Evolutionary conservation across 2,888 invertebrate species (phyloP).

Genomic region (Ophraella communa): DNA sequence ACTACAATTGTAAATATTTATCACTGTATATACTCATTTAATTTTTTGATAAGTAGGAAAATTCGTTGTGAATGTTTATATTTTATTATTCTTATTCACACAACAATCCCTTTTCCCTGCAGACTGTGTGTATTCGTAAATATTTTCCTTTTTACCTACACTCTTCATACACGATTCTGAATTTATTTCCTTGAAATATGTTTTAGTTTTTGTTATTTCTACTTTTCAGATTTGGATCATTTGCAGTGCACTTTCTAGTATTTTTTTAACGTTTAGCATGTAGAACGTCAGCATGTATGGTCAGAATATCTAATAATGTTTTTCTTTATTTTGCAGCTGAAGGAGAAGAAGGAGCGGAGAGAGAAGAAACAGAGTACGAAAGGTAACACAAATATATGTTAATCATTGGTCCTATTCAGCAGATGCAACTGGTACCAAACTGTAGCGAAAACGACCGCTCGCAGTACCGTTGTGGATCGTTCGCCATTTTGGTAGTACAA

Average conservation of each 20-base stretch:
- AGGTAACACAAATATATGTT: conserved; percentile 29
- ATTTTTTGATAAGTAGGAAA: conserved; percentile 14
- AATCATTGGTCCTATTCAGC: background rate
- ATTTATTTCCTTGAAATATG: conserved; percentile 1
- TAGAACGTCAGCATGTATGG: conserved; percentile 15
- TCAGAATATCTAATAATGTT: conserved; percentile 30
- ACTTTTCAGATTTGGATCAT: conserved; percentile 40
- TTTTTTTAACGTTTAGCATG: conserved; percentile 38
- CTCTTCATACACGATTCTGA: background rate
- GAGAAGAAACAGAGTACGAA: conserved; percentile 37
- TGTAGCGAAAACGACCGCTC: too few relatives aligned
- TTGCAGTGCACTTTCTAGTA: conserved; percentile 35
- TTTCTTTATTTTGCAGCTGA: conserved; percentile 50
- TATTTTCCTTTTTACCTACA: background rate
- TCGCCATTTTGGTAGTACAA: too few relatives aligned
- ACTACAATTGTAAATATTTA: background rate
- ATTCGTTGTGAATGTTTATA: conserved; percentile 23
- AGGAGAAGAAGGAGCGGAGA: conserved; percentile 47
- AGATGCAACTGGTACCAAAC: too few relatives aligned
- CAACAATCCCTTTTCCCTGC: conserved; percentile 4
- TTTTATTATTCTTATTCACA: conserved; percentile 13
- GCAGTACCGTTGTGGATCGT: too few relatives aligned
- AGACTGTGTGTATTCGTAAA: background rate
- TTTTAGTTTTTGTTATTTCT: conserved; percentile 27
- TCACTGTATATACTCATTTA: conserved; percentile 27